Evolutionary conservation across 92 coral and sea anemone genomes (phyloP), one percentile per base, ranked within the genome.

Genomic region (Zoanthus gigantus): DNA sequence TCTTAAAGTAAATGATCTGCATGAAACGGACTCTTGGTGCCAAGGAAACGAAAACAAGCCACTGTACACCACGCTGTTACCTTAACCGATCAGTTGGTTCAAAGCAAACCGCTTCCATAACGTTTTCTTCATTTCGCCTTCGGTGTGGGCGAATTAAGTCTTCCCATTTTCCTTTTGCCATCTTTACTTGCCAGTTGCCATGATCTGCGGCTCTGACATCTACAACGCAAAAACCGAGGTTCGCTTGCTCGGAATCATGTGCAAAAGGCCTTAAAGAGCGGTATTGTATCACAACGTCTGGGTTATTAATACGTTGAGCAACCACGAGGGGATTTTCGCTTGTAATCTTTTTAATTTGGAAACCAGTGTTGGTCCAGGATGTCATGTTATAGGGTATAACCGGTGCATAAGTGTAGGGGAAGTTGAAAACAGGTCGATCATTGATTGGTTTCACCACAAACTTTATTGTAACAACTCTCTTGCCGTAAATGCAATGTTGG

Each of bases 161-260:
- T 44, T 52, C 65, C 82, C 82, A 77, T 23, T 6, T 32, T 16
- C 48, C 82, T 11, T 34, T 28, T 23, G 6, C n/a, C 12, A n/a
- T 30, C 44, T 77, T 16, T 9, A 77, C 46, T 16, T 77, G 82
- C 82, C 82, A 77, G 7, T 63, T 52, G 65, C 82, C 82, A n/a
- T 10, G 82, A 77, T 42, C 82, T 13, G 82, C 53, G 17, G 29
- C 54, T 28, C 66, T 77, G 45, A 54, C 67, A 14, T 15, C 82
- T 30, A 54, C 42, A 12, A 77, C 58, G 67, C 82, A 77, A 31
- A 63, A 46, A 15, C 82, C 82, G 0, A 77, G 82, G 17, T 0
- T 12, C 18, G n/a, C 16, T 5, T 77, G 68, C 68, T 77, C 67
- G 11, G 10, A 16, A 29, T 77, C 67, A 13, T 1, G 11, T 54